Evolutionary conservation across 1,140 invertebrate genomes (phyloP), one percentile per base, ranked within the genome.

Genomic region (Trachymyrmex cornetzi): DNA sequence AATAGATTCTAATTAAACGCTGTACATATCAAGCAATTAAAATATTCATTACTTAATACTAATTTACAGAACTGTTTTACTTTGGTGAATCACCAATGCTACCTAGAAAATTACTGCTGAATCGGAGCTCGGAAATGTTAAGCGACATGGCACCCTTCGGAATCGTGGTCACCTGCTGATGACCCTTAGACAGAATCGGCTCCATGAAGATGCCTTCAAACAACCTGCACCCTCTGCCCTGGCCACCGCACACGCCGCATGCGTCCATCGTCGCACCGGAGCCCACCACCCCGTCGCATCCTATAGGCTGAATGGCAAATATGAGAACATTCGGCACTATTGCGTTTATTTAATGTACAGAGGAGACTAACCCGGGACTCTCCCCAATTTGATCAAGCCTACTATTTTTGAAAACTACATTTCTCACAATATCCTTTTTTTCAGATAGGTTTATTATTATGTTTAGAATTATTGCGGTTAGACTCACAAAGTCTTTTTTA

Each of bases 31-130:
- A 11, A 3, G 5, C 38, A 44, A 50, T 69, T 19, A 77, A 19
- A 59, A 19, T 38, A 19, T 19, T 16, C 57, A 75, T 75, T 77
- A 22, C 7, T 24, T 59, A 22, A 61, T 44, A 22, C 11, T 34
- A 34, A 48, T 61, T 85, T 6, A 14, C 19, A 38, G 11, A 22
- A 19, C 38, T 11, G 14, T 27, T 61, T 53, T 27, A 22, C 19
- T 14, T 61, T 19, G 34, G 44, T 50, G 5, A 16, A 63, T 93
- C 87, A 92, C 53, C 96, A 50, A 57, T 6, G 72, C 4, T 95
- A 99, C 98, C 98, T 91, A 99, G 96, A 94, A 98, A 98, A 95
- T 99, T 99, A 71, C 97, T 97, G 91, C 97, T 98, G 89, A 97
- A 96, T 77, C 97, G 97, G 55, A 98, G 95, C 95, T 99, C 98